Evolutionary conservation across 1,140 invertebrate genomes (phyloP).

Genomic region (Brachionus asplanchnoidis): DNA sequence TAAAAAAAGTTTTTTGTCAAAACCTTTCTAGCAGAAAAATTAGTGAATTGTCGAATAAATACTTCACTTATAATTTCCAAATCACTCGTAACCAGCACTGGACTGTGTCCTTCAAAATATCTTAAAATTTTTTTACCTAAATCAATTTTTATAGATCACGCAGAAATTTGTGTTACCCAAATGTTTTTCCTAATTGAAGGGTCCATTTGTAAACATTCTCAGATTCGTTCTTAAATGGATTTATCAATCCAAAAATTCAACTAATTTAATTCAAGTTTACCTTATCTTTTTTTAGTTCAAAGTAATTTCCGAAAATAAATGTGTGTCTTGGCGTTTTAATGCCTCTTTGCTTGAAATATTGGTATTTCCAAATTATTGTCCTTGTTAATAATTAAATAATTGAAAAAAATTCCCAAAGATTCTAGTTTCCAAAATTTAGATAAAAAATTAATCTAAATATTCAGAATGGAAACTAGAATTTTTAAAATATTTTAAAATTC

Average conservation of each 20-base stretch:
- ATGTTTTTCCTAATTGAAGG: constrained; percentile 54
- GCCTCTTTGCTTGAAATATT: background rate
- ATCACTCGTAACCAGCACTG: constrained; percentile 56
- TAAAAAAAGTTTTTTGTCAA: background rate
- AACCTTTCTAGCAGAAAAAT: constrained; percentile 57
- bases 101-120: constrained; percentile 54
- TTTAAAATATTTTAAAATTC: background rate
- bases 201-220: constrained; percentile 48
- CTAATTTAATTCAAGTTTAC: background rate
- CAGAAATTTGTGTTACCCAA: constrained; percentile 46
- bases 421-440: too few species aligned
- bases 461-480: too few species aligned
- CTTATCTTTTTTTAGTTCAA: background rate
- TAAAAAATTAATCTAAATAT: background rate
- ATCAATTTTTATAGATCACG: background rate
- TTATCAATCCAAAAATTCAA: background rate
- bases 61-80: constrained; percentile 54
- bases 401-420: background rate
- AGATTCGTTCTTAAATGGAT: background rate
- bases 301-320: background rate
- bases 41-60: constrained; percentile 57
- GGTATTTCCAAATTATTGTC: background rate
- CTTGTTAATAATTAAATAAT: background rate
- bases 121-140: background rate
- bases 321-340: background rate